Evolutionary conservation across 2,888 invertebrate species (phyloP), one percentile per base, ranked within the genome.

Genomic region (Platynereis dumerilii): DNA sequence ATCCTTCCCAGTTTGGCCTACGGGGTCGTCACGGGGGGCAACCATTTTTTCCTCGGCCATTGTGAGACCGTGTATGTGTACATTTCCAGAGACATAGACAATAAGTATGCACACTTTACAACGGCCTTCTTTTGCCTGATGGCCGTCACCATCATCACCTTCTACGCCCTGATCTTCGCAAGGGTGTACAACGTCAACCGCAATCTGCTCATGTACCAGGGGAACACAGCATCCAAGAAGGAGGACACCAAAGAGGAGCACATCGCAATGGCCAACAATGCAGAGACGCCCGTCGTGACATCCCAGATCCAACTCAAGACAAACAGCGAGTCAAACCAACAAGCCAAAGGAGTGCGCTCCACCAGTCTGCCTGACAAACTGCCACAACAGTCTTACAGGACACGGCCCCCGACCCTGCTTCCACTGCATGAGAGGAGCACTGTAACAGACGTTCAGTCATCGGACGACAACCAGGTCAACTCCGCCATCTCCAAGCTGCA

Each of bases 121-220:
- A 73, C 75, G 0, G 64, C 69, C 5, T 54, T 76, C 22, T 78
- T 77, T 54, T 53, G 69, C 7, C 17, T 74, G 12, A 68, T 78
- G 58, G 72, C 75, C 15, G 15, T 76, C 2, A 60, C 60, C 20
- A 71, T 78, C 12, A 65, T 74, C 2, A 67, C 73, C 20, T 65
- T 78, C 39, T 79, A 79, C 58, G 53, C 60, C 1, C 57, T 69
- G 1, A 75, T 77, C 45, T 77, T 77, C 56, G 63, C 69, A 1
- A 71, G 66, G 26, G 74, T 77, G 12, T 72, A 73, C 59, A 65
- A 61, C 34, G 34, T 34, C 34, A 34, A 34, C 12, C 34, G 34
- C 34, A 34, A 34, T 12, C n/a, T 52, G 52, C 3, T 3, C 7
- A 52, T 20, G 24, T 20, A 52, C 17, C 20, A 17, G 17, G 52